A percentile compares a stretch with the other conserved stretches of the same genome.
Conservation (phyloP, 1,140 invertebrate species). For the Onthophagus taurus region DNA sequence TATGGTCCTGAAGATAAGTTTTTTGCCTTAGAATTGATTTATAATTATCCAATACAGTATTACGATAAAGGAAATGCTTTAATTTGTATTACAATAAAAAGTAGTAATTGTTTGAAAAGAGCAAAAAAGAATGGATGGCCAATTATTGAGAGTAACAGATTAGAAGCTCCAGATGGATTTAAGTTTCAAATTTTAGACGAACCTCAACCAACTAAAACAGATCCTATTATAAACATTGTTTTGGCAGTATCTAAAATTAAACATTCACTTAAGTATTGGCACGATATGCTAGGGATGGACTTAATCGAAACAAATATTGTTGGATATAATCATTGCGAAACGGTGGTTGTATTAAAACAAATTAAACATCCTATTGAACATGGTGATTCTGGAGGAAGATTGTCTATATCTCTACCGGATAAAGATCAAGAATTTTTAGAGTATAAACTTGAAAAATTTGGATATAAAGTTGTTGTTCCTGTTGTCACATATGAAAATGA, state of each 20-base stretch:
- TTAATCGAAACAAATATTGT: conserved; percentile 55
- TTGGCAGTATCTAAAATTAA: conserved; percentile 69
- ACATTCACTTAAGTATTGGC: conserved; percentile 75
- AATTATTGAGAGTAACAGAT: conserved; percentile 35
- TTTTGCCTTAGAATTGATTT: conserved; percentile 95
- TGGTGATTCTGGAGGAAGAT: conserved; percentile 87
- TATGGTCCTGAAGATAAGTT: conserved; percentile 92
- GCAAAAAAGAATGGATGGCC: conserved; percentile 60
- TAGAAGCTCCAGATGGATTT: conserved; percentile 86
- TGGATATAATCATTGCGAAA: conserved; percentile 63
- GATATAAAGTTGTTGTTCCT: too few species aligned
- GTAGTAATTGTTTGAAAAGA: conserved; percentile 62
- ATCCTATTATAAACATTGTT: conserved; percentile 75
- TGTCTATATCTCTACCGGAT: conserved; percentile 90
- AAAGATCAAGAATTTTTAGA: too few species aligned
- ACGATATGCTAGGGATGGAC: conserved; percentile 63
- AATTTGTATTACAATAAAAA: conserved; percentile 74
- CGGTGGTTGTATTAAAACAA: conserved; percentile 64
- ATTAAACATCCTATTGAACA: conserved; percentile 64
- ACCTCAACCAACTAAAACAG: conserved; percentile 51
- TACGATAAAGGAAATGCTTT: conserved; percentile 90
- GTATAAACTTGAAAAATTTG: too few species aligned
- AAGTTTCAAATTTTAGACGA: conserved; percentile 73
- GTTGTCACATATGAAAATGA: too few species aligned
- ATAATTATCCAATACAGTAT: conserved; percentile 86